Conservation (phyloP, 1,140 invertebrate species). For the Drosophila biarmipes region DNA sequence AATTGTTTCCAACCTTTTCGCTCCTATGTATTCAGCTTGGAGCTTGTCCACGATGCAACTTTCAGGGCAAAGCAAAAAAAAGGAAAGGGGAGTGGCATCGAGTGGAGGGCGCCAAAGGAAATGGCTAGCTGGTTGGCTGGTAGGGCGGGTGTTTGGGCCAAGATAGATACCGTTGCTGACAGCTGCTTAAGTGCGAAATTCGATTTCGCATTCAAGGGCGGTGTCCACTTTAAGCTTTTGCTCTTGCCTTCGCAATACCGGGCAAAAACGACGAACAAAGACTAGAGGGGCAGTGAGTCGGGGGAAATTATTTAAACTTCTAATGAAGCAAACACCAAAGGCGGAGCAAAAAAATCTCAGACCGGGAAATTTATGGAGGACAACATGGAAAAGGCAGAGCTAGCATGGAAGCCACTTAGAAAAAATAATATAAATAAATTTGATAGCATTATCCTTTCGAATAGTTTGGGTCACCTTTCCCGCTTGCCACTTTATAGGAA, state of each 20-base stretch:
- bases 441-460: no score
- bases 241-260: background rate
- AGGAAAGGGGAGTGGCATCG: background rate
- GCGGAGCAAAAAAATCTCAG: slow-evolving; percentile 8
- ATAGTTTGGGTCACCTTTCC: no score
- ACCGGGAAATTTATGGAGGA: slow-evolving; percentile 27
- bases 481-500: no score
- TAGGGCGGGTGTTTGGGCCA: slow-evolving; percentile 2
- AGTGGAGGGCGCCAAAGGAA: background rate
- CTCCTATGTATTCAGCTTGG: slow-evolving; percentile 12
- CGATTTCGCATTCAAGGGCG: slow-evolving; percentile 55
- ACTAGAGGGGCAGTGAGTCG: background rate
- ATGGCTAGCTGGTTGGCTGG: background rate
- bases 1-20: slow-evolving; percentile 50
- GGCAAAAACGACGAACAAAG: slow-evolving; percentile 12
- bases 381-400: slow-evolving; percentile 2
- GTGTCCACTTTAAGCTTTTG: slow-evolving; percentile 18
- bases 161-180: slow-evolving; percentile 38
- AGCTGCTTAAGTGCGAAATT: slow-evolving; percentile 54
- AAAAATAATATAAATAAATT: slow-evolving; percentile 3
- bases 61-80: slow-evolving; percentile 16
- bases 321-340: slow-evolving; percentile 45
- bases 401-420: background rate
- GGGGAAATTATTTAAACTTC: slow-evolving; percentile 37
- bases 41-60: slow-evolving; percentile 42